Conservation (phyloP, 2,797 vertebrate genomes). For the Ctenopoma kingsleyae region DNA sequence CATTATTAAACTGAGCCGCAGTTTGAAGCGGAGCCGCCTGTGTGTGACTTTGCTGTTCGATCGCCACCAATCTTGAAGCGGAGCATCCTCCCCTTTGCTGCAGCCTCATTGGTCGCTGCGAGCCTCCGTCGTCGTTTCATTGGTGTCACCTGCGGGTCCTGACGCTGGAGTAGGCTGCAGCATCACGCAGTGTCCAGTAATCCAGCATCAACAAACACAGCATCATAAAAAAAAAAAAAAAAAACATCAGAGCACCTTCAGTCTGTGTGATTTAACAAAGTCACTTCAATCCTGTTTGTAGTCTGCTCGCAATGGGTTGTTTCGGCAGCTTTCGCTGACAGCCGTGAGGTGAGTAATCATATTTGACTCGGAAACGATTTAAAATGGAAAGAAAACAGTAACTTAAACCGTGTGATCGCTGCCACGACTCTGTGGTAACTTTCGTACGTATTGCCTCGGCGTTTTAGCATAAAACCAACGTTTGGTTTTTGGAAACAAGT, state of each 20-base stretch:
- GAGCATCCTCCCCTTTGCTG: conserved; percentile 45
- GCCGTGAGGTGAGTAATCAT: conserved; percentile 60
- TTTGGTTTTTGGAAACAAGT: not conserved
- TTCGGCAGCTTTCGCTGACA: conserved; percentile 38
- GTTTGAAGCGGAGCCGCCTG: not conserved
- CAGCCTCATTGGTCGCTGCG: conserved; percentile 59
- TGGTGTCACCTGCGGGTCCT: conserved; percentile 56
- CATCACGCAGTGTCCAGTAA: conserved; percentile 44
- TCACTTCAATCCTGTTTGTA: not conserved
- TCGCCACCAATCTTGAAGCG: conserved; percentile 59
- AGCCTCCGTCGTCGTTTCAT: conserved; percentile 36
- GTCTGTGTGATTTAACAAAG: conserved; percentile 1
- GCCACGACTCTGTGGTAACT: conserved; percentile 17
- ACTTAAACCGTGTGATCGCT: conserved; percentile 1
- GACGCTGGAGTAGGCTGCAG: conserved; percentile 54
- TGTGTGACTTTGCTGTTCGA: conserved; percentile 2
- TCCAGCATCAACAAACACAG: conserved; percentile 63
- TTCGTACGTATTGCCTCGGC: not conserved
- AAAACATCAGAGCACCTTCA: conserved; percentile 17
- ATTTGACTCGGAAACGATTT: not conserved
- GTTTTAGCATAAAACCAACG: not conserved
- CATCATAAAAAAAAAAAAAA: not conserved
- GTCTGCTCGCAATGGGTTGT: conserved; percentile 35
- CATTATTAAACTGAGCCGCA: not conserved
- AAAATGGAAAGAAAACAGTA: conserved; percentile 12